Conservation (phyloP, 2,113 vertebrate genomes). For the Numenius arquata region DNA sequence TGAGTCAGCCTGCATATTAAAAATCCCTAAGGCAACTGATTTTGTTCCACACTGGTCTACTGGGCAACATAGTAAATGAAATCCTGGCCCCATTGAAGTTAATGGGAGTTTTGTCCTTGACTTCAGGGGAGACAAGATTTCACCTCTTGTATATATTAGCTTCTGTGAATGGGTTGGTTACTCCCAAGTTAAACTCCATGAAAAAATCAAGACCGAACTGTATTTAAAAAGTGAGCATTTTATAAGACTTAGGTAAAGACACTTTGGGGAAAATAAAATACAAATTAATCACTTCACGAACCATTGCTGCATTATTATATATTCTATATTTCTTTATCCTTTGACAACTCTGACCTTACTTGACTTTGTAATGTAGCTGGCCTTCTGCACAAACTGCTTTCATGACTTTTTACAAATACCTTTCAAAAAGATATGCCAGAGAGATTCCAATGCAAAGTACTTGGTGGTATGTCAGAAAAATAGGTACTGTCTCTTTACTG, state of each 20-base stretch:
- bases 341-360: slow-evolving; percentile 44
- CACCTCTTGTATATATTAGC: background rate
- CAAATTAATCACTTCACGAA: slow-evolving; percentile 63
- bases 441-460: background rate
- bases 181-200: slow-evolving; percentile 12
- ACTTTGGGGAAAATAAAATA: slow-evolving; percentile 63
- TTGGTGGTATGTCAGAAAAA: background rate
- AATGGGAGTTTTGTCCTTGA: slow-evolving; percentile 19
- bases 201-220: background rate
- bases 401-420: background rate
- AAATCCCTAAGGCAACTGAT: background rate
- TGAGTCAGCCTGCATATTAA: background rate
- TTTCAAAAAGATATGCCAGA: background rate
- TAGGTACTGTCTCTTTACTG: background rate
- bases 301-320: slow-evolving; percentile 55
- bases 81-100: background rate
- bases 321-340: slow-evolving; percentile 39
- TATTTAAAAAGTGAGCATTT: slow-evolving; percentile 37
- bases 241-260: slow-evolving; percentile 31
- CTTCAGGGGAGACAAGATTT: background rate
- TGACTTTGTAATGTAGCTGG: slow-evolving; percentile 10
- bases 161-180: slow-evolving; percentile 2
- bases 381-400: background rate
- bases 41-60: background rate
- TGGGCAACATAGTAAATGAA: background rate